Conservation (phyloP, 2,113 vertebrate genomes). For the Nymphicus hollandicus region DNA sequence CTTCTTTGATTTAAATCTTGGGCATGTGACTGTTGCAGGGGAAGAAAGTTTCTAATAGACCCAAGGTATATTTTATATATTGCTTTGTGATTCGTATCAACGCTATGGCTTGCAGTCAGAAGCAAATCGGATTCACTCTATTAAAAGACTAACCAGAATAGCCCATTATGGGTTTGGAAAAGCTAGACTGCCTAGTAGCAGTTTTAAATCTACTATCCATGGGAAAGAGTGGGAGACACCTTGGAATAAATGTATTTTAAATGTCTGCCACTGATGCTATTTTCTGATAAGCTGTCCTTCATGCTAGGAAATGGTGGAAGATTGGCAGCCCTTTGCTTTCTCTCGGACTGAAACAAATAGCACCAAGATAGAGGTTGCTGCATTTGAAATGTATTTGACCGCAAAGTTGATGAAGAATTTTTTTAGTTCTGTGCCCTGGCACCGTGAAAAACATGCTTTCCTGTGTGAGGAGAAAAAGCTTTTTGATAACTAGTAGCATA, state of each 20-base stretch:
- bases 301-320: constrained; percentile 57
- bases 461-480: background rate
- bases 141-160: background rate
- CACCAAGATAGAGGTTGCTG: constrained; percentile 2
- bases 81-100: background rate
- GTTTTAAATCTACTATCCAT: constrained; percentile 64
- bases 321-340: constrained; percentile 56
- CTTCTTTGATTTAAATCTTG: background rate
- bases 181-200: constrained; percentile 24
- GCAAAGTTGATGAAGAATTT: constrained; percentile 47
- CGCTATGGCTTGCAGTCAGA: background rate
- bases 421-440: background rate
- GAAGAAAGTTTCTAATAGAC: background rate
- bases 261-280: constrained; percentile 67
- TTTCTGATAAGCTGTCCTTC: constrained; percentile 75
- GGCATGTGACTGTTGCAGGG: background rate
- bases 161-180: background rate
- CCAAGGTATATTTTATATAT: background rate
- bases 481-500: background rate
- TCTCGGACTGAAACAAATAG: constrained; percentile 42
- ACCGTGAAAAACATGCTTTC: background rate
- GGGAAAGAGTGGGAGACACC: constrained; percentile 57
- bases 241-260: constrained; percentile 72
- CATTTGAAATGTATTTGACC: constrained; percentile 53
- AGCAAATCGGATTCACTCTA: background rate